Evolutionary conservation across 2,797 vertebrate genomes (phyloP).

Genomic region (Furcifer pardalis): DNA sequence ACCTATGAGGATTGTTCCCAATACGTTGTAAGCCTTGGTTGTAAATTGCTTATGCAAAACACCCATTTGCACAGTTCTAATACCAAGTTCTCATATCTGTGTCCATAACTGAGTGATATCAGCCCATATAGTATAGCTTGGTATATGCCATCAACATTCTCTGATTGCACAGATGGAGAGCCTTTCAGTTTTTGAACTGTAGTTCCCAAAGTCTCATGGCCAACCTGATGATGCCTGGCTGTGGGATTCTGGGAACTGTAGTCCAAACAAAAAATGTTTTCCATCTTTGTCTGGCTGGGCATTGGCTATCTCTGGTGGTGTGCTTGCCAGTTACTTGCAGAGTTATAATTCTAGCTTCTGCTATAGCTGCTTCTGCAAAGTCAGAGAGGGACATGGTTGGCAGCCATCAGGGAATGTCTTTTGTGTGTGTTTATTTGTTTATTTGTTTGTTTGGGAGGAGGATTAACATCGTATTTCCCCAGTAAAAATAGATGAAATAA

Average conservation of each 20-base stretch:
- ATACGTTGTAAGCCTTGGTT: not conserved
- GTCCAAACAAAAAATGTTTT: not conserved
- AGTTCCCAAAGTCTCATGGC: not conserved
- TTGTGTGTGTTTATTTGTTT: too few relatives aligned
- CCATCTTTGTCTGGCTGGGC: not conserved
- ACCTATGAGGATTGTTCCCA: not conserved
- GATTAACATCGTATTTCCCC: not conserved
- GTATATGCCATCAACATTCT: not conserved
- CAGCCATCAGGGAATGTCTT: not conserved
- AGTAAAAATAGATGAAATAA: not conserved
- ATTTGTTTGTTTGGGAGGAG: too few relatives aligned
- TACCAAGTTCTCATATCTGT: not conserved
- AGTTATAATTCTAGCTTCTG: not conserved
- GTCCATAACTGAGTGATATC: not conserved
- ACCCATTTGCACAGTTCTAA: not conserved
- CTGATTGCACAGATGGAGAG: not conserved
- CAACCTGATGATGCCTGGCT: not conserved
- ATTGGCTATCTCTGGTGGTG: not conserved
- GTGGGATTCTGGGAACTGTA: not conserved
- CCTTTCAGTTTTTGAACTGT: not conserved
- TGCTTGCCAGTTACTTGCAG: not conserved
- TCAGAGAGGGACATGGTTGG: too few relatives aligned
- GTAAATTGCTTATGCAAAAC: not conserved
- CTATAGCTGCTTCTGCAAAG: not conserved
- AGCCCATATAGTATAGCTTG: not conserved